Conservation (phyloP, 2,888 invertebrate genomes). For the Netelia fuscicornis region DNA sequence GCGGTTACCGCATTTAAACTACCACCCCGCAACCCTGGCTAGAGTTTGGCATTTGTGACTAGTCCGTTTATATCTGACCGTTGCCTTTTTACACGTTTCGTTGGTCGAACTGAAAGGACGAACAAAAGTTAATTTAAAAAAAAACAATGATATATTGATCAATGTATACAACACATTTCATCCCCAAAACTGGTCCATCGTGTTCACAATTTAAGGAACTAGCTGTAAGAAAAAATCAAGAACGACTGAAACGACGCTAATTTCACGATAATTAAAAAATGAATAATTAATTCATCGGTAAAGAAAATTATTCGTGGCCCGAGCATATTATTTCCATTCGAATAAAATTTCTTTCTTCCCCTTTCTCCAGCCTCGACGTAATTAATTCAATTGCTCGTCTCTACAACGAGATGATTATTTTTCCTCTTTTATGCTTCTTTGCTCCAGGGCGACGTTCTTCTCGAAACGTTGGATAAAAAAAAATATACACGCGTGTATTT, state of each 20-base stretch:
- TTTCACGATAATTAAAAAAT: too few species aligned
- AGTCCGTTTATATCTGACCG: not conserved
- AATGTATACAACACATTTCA: not conserved
- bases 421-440: not conserved
- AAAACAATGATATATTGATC: not conserved
- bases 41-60: not conserved
- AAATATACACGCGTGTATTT: not conserved
- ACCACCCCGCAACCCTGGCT: not conserved
- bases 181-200: too few species aligned
- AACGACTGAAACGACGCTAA: too few species aligned
- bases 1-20: conserved; percentile 20
- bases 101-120: not conserved
- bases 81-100: not conserved
- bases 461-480: not conserved
- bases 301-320: too few species aligned
- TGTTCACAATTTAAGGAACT: too few species aligned
- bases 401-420: not conserved
- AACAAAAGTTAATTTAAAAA: not conserved
- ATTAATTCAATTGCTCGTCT: too few species aligned
- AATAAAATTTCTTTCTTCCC: too few species aligned
- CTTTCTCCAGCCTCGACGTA: too few species aligned
- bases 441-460: not conserved
- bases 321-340: too few species aligned
- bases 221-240: too few species aligned
- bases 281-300: too few species aligned